A percentile compares a stretch with the other conserved stretches of the same genome.
Evolutionary conservation across 2,113 vertebrate genomes (phyloP).

Genomic region (Pluvialis apricaria): DNA sequence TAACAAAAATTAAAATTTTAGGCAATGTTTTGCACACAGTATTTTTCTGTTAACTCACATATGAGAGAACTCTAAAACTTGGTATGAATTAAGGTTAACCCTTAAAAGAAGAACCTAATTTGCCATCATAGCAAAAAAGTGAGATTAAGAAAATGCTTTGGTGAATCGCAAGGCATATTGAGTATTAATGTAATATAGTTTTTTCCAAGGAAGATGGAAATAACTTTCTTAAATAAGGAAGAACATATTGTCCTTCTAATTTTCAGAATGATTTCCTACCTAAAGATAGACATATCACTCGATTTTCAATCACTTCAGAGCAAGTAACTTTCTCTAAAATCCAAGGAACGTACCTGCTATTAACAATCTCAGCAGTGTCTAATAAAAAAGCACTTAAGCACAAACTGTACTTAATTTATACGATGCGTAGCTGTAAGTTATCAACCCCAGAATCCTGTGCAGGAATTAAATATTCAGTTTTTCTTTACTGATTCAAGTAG

Average conservation of each 20-base stretch:
- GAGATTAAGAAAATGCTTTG: not conserved
- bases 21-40: not conserved
- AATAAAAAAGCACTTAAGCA: conserved; percentile 72
- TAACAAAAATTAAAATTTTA: not conserved
- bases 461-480: conserved; percentile 38
- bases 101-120: not conserved
- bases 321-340: conserved; percentile 53
- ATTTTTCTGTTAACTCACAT: not conserved
- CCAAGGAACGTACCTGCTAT: conserved; percentile 45
- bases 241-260: not conserved
- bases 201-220: not conserved
- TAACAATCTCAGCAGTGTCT: conserved; percentile 58
- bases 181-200: not conserved
- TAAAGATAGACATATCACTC: not conserved
- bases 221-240: not conserved
- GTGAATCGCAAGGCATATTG: not conserved
- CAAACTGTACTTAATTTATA: conserved; percentile 58
- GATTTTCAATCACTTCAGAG: conserved; percentile 58
- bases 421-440: conserved; percentile 48
- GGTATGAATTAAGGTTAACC: not conserved
- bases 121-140: not conserved
- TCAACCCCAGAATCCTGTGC: conserved; percentile 43
- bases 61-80: not conserved
- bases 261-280: conserved; percentile 3
- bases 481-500: conserved; percentile 24